These are phyloP conservation scores for Hirtodrosophila duncani DNA, from an alignment of 2,888 invertebrate genomes.

Conservation along the genomic window DNA sequence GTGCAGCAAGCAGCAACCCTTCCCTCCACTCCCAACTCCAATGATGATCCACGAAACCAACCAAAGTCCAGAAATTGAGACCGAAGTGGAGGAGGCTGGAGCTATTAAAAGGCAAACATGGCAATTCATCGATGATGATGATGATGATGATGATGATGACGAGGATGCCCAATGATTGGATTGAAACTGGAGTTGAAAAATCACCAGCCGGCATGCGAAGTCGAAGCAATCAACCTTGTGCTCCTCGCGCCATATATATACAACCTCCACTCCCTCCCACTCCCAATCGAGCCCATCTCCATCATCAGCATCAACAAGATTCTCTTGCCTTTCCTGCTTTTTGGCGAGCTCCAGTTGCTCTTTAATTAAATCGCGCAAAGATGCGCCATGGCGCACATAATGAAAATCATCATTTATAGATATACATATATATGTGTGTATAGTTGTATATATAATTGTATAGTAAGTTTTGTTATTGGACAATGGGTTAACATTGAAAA, in stretches of 20 bases:
- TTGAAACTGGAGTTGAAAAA: constrained; percentile 46
- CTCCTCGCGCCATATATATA: background rate
- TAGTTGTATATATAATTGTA: background rate
- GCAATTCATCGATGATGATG: constrained; percentile 66
- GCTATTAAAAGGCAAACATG: constrained; percentile 39
- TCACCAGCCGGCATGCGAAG: constrained; percentile 34
- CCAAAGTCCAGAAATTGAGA: constrained; percentile 1
- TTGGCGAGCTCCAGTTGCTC: constrained; percentile 28
- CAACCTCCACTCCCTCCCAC: background rate
- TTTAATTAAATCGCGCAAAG: constrained; percentile 67
- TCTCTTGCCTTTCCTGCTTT: background rate
- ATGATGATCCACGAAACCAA: constrained; percentile 18
- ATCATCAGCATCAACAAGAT: no score
- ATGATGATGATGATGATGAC: constrained; percentile 42
- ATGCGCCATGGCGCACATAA: constrained; percentile 57
- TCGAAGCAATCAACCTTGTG: constrained; percentile 34
- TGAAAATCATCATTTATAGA: constrained; percentile 63
- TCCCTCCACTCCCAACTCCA: no score
- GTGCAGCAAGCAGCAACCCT: constrained; percentile 64
- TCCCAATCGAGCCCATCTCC: no score
- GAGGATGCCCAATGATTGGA: no score
- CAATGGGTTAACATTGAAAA: no score
- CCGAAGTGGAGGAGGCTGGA: background rate
- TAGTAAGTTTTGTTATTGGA: background rate
- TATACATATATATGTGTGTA: constrained; percentile 1